Conservation (phyloP, 1,140 invertebrate genomes). For the Drosophila rhopaloa region DNA sequence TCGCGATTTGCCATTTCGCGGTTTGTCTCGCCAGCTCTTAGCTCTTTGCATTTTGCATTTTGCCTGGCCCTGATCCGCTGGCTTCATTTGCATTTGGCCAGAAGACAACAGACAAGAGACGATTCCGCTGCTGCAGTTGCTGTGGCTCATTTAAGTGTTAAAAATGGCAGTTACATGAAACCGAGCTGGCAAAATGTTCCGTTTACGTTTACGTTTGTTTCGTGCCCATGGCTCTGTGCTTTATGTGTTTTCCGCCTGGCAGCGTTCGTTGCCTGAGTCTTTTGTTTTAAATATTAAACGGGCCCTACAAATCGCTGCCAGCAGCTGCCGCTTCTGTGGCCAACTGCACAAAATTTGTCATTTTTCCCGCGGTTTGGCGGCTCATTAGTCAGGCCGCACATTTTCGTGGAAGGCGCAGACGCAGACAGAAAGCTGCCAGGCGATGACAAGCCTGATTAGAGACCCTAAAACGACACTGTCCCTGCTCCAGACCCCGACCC, state of each 20-base stretch:
- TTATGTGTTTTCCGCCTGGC: conserved; percentile 49
- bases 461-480: conserved; percentile 60
- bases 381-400: conserved; percentile 80
- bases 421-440: conserved; percentile 79
- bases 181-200: conserved; percentile 63
- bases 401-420: conserved; percentile 71
- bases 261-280: conserved; percentile 66
- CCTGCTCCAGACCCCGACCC: conserved; percentile 10
- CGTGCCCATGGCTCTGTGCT: conserved; percentile 28
- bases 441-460: conserved; percentile 78
- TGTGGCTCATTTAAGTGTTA: conserved; percentile 78
- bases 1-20: conserved; percentile 49
- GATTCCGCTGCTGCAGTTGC: conserved; percentile 21
- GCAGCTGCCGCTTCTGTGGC: conserved; percentile 28
- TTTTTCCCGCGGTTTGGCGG: conserved; percentile 80
- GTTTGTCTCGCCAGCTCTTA: conserved; percentile 14
- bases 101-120: conserved; percentile 15
- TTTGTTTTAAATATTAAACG: conserved; percentile 83
- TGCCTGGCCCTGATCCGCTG: conserved; percentile 37
- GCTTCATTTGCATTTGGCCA: conserved; percentile 73
- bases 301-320: conserved; percentile 74
- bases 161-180: conserved; percentile 81
- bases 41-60: conserved; percentile 40
- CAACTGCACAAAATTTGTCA: conserved; percentile 73
- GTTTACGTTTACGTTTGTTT: conserved; percentile 77